Percentiles rank a stretch among this genome's conserved stretches.
Conservation (phyloP, 2,888 invertebrate genomes). For the Drosophila subsilvestris region DNA sequence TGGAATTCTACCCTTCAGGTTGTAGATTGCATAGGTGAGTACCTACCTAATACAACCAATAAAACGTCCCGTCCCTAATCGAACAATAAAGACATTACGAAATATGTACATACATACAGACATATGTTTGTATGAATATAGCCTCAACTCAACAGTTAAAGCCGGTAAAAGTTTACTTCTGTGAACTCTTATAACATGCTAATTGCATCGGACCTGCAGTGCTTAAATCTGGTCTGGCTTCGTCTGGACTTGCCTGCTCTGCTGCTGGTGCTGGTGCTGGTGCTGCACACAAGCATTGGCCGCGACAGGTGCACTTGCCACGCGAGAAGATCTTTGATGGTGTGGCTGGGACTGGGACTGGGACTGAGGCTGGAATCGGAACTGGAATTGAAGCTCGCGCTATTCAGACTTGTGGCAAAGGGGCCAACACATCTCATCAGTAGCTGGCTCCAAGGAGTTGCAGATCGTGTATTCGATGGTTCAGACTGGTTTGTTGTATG, state of each 20-base stretch:
- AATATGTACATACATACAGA: background rate
- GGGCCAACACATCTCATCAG: constrained; percentile 26
- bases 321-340: constrained; percentile 53
- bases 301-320: constrained; percentile 74
- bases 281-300: constrained; percentile 57
- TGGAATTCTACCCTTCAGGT: constrained; percentile 29
- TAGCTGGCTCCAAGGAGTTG: constrained; percentile 28
- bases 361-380: constrained; percentile 20
- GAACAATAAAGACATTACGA: background rate
- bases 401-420: constrained; percentile 4
- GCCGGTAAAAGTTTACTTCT: background rate
- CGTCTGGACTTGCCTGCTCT: constrained; percentile 7
- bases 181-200: background rate
- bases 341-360: background rate
- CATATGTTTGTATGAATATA: no score
- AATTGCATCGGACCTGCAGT: background rate
- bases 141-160: background rate
- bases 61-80: background rate
- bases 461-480: constrained; percentile 33
- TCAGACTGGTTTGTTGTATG: constrained; percentile 34
- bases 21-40: constrained; percentile 45
- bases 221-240: constrained; percentile 2
- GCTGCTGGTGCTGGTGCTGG: constrained; percentile 12
- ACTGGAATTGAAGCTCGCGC: constrained; percentile 35
- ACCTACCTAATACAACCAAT: background rate